Base-by-base conservation (phyloP, 2,888 invertebrate species). In the Magallana nippona region DNA sequence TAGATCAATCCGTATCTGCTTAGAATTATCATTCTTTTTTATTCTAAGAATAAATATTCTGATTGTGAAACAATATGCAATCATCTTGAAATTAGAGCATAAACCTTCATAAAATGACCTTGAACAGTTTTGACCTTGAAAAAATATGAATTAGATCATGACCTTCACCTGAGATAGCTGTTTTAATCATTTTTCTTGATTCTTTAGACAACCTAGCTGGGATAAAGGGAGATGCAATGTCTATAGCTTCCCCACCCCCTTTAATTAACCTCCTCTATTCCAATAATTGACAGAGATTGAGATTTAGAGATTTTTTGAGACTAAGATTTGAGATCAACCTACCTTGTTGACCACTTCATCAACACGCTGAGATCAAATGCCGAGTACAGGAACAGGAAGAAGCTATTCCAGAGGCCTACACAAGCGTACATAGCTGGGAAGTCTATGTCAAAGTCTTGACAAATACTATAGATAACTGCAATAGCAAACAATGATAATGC, bases 261-360 rank as follows among this genome's bases (percentile, higher is more conserved):
- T n/a, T n/a, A n/a, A n/a, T 44, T 5, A 44, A 44, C 44, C 44
- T 44, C 44, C 44, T 44, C 44, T 44, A 44, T 44, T 44, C 44
- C 44, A 44, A 44, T 44, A 3, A 44, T 44, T 44, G 44, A 44
- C 5, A 44, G 44, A 44, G 44, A 44, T 44, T 44, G 44, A 44
- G 8, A 44, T 44, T 44, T 44, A 8, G 44, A 44, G 3, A 5
- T 44, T 44, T 44, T 8, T 44, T 44, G 44, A 44, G 44, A 44
- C 5, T 32, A 5, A 32, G 2, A 32, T 32, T 44, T 44, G 44
- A 44, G 44, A 44, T 44, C 44, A 10, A 82, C 88, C 82, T 87
- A 95, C 95, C 95, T 94, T 13, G 96, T 95, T 55, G 95, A 95
- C 94, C 95, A 95, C 90, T 95, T 95, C 95, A 96, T 96, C 80